Percentiles rank a stretch among this genome's conserved stretches.
Conservation (phyloP, 2,113 vertebrate genomes). For the Fulica atra region DNA sequence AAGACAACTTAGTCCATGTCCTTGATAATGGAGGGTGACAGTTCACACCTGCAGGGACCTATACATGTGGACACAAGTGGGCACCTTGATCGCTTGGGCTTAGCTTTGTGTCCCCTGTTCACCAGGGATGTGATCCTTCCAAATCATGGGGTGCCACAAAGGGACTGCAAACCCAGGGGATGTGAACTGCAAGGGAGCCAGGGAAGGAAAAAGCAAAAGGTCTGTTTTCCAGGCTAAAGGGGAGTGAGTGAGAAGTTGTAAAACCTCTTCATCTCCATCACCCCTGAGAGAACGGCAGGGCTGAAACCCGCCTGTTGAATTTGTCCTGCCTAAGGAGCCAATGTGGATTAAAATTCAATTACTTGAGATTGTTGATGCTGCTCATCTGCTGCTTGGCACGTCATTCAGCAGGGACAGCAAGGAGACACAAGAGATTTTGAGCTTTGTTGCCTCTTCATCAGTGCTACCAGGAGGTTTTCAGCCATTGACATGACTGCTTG, state of each 20-base stretch:
- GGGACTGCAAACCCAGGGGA: neutral
- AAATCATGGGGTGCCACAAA: neutral
- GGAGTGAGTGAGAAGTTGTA: neutral
- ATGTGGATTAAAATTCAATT: neutral
- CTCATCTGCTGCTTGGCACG: neutral
- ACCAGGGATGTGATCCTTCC: neutral
- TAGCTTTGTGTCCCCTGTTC: neutral
- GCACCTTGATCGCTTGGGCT: neutral
- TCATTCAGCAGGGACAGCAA: neutral
- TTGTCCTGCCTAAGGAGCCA: neutral
- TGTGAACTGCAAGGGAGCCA: neutral
- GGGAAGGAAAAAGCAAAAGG: neutral
- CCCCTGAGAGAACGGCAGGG: neutral
- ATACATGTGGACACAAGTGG: fast-evolving
- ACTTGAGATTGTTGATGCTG: neutral
- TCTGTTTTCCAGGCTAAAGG: neutral
- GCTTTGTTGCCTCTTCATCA: neutral
- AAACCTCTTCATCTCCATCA: neutral
- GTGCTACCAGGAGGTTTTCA: neutral
- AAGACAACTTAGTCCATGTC: neutral
- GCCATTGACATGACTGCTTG: neutral
- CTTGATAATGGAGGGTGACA: neutral
- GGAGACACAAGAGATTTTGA: neutral
- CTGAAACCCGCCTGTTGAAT: neutral
- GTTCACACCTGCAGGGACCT: neutral